These are phyloP conservation scores for Orestias chungarensis DNA, from an alignment of 2,797 vertebrate genomes.

Conservation along the genomic window DNA sequence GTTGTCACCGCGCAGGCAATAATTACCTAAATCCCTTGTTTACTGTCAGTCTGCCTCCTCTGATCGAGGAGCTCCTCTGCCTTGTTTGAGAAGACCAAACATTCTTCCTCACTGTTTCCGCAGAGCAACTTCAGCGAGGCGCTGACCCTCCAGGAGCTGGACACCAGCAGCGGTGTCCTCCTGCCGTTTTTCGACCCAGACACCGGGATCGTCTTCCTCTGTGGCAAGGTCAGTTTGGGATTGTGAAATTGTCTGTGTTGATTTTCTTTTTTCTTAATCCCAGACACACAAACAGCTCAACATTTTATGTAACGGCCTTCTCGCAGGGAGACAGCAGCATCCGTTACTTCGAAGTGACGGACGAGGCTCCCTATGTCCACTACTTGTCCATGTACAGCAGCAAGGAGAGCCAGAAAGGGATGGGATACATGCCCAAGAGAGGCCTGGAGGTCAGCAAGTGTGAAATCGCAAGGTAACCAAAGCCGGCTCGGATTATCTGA, in stretches of 20 bases:
- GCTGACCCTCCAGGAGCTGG: constrained; percentile 88
- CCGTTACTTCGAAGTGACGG: constrained; percentile 92
- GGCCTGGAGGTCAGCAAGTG: constrained; percentile 94
- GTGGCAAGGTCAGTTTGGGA: constrained; percentile 83
- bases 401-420: constrained; percentile 92
- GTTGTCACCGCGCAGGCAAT: constrained; percentile 11
- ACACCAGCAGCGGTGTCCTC: constrained; percentile 91
- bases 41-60: constrained; percentile 18
- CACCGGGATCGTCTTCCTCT: constrained; percentile 89
- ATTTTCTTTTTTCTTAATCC: no score
- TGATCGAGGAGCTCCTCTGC: background rate
- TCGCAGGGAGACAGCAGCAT: constrained; percentile 93
- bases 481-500: background rate
- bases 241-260: constrained; percentile 1
- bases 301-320: background rate
- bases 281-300: constrained; percentile 3
- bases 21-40: constrained; percentile 18
- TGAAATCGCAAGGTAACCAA: constrained; percentile 87
- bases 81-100: background rate
- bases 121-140: constrained; percentile 82
- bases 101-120: constrained; percentile 1
- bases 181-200: constrained; percentile 91
- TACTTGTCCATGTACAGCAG: constrained; percentile 90
- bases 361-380: constrained; percentile 88
- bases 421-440: constrained; percentile 93